Conservation (phyloP, 2,113 vertebrate species). For the Cyprinus carpio region DNA sequence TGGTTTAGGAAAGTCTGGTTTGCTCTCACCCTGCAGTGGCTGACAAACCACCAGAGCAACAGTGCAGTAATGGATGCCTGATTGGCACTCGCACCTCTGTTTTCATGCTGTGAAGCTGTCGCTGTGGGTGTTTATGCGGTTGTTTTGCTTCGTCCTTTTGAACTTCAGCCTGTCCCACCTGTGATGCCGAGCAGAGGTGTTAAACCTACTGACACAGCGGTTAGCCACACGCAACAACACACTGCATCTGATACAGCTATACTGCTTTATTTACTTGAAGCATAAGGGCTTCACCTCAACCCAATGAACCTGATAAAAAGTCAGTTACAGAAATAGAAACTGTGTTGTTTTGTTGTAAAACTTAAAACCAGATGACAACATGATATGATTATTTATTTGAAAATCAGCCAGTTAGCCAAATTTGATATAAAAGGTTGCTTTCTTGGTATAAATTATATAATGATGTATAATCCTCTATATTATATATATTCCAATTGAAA, state of each 20-base stretch:
- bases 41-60: background rate
- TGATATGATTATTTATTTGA: background rate
- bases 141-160: background rate
- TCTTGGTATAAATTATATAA: too few species aligned
- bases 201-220: background rate
- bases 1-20: conserved; percentile 9
- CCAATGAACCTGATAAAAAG: background rate
- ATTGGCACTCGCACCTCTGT: background rate
- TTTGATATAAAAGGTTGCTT: too few species aligned
- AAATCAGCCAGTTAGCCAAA: too few species aligned
- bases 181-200: background rate
- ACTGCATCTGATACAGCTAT: too few species aligned
- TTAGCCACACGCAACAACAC: conserved; percentile 15
- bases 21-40: background rate
- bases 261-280: background rate
- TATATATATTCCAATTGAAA: too few species aligned
- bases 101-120: background rate
- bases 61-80: background rate
- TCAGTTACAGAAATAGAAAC: background rate
- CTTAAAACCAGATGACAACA: background rate
- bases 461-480: too few species aligned
- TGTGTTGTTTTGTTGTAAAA: background rate
- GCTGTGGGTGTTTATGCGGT: background rate
- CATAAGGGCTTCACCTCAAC: background rate
- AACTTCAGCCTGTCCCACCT: background rate